Percentiles rank a stretch among this genome's conserved stretches.
These are phyloP conservation scores for Crotalus tigris DNA, from an alignment of 2,113 vertebrate genomes.

Conservation along the genomic window DNA sequence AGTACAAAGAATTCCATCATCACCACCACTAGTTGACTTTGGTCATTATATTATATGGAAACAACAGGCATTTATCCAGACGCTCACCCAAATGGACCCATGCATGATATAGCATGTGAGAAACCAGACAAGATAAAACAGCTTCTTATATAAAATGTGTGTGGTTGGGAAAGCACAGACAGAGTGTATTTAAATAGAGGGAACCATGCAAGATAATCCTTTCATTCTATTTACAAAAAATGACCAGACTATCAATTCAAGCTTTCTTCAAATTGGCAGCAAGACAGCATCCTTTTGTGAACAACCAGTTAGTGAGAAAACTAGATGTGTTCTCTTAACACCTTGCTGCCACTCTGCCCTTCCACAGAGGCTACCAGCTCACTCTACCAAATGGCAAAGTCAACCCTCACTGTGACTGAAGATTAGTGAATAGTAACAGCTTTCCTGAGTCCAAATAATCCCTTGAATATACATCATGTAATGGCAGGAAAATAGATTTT, in stretches of 20 bases:
- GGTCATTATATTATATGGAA: too few species aligned
- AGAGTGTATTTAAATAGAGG: neutral
- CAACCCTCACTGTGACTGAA: neutral
- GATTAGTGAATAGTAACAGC: neutral
- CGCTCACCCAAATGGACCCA: neutral
- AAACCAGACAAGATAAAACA: neutral
- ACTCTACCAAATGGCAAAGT: neutral
- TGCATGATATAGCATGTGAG: neutral
- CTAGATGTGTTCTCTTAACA: neutral
- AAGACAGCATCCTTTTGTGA: too few species aligned
- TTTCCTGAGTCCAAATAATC: neutral
- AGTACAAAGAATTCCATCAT: neutral
- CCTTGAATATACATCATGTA: neutral
- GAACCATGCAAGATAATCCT: neutral
- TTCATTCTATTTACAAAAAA: neutral
- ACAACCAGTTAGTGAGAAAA: too few species aligned
- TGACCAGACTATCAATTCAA: neutral
- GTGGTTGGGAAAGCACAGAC: too few species aligned
- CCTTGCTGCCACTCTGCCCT: neutral
- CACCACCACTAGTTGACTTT: too few species aligned
- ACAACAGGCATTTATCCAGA: too few species aligned
- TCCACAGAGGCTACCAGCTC: neutral
- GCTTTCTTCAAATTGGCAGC: neutral
- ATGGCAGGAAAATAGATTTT: neutral
- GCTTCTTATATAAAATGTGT: neutral